Evolutionary conservation across 2,113 vertebrate species (phyloP).

Genomic region (Ophiodon elongatus): DNA sequence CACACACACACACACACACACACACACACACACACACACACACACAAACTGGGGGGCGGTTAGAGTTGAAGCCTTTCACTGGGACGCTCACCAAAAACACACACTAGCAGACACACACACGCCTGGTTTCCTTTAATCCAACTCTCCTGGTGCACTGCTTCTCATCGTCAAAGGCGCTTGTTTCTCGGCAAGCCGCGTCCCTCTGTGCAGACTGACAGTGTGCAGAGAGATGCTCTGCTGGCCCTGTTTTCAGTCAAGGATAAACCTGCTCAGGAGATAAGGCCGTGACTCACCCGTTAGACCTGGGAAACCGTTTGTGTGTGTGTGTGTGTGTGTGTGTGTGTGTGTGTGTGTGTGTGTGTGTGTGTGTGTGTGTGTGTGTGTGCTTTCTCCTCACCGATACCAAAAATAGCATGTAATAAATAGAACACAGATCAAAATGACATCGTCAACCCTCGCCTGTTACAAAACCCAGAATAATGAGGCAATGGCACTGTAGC

Average conservation of each 20-base stretch:
- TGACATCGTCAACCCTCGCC: slow-evolving; percentile 51
- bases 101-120: slow-evolving; percentile 36
- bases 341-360: slow-evolving; percentile 23
- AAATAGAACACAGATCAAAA: slow-evolving; percentile 75
- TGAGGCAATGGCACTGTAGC: slow-evolving; percentile 44
- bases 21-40: no score
- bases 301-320: slow-evolving; percentile 56
- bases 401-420: slow-evolving; percentile 80
- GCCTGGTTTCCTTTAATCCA: slow-evolving; percentile 60
- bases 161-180: slow-evolving; percentile 41
- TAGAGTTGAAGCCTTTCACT: slow-evolving; percentile 9
- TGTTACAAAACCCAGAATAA: slow-evolving; percentile 69
- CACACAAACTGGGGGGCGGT: no score
- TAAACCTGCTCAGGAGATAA: slow-evolving; percentile 79
- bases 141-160: slow-evolving; percentile 48
- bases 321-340: slow-evolving; percentile 22
- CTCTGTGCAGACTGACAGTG: slow-evolving; percentile 33
- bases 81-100: slow-evolving; percentile 34
- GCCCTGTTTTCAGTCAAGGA: slow-evolving; percentile 51
- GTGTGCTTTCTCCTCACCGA: slow-evolving; percentile 31
- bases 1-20: no score
- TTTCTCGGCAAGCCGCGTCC: slow-evolving; percentile 32
- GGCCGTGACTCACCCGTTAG: slow-evolving; percentile 79
- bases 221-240: slow-evolving; percentile 40
- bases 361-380: slow-evolving; percentile 31